Evolutionary conservation across 2,113 vertebrate genomes (phyloP).

Genomic region (Plecotus auritus): DNA sequence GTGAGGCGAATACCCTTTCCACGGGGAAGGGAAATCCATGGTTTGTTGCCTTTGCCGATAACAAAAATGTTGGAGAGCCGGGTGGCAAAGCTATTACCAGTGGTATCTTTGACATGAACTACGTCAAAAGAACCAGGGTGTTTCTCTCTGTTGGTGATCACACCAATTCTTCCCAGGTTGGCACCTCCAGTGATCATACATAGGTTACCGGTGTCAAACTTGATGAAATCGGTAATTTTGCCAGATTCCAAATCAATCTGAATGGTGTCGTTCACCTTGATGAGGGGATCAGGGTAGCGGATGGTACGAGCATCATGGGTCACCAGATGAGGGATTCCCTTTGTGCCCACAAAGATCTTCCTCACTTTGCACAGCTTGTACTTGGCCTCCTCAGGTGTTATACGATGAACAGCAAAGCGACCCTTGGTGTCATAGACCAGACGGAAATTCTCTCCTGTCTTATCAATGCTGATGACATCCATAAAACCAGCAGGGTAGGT

Average conservation of each 20-base stretch:
- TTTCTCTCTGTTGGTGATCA: neutral
- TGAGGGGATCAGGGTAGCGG: neutral
- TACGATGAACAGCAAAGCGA: neutral
- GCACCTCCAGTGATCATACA: neutral
- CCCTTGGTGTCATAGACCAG: neutral
- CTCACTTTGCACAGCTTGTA: neutral
- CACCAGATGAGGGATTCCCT: neutral
- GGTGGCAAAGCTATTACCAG: neutral
- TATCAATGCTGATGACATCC: neutral
- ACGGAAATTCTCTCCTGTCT: neutral
- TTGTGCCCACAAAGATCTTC: neutral
- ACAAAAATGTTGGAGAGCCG: neutral
- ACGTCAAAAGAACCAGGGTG: neutral
- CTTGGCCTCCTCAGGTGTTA: neutral
- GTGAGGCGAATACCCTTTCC: neutral
- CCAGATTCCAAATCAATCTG: neutral
- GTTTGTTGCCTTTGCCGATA: neutral
- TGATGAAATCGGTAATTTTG: neutral
- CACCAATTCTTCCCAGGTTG: neutral
- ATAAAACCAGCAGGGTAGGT: neutral
- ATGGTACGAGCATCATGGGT: neutral
- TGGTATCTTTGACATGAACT: neutral
- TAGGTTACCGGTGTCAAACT: neutral
- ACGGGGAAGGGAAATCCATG: neutral
- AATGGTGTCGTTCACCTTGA: neutral